phyloP scores from a whole-genome alignment of 2,888 invertebrate genomes.

The Nasonovia ribisnigri region DNA sequence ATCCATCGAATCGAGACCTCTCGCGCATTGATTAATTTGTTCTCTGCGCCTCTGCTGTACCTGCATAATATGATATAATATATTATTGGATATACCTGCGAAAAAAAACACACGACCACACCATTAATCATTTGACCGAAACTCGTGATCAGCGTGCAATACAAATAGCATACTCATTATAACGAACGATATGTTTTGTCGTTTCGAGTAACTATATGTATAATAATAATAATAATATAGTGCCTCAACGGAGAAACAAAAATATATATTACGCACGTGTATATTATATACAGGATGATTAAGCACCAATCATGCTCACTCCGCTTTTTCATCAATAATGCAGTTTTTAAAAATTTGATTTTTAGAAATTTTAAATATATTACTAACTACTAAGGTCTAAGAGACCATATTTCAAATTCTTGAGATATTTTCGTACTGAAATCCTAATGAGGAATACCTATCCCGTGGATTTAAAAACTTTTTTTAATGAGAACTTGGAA shows the following conservation, averaged over 20 bases:
- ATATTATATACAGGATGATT: not conserved
- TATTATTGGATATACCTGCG: slow-evolving; percentile 1
- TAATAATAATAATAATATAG: not conserved
- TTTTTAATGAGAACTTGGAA: not conserved
- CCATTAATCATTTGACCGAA: slow-evolving; percentile 39
- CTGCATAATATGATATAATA: not conserved
- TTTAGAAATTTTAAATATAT: not conserved
- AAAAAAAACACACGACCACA: slow-evolving; percentile 38
- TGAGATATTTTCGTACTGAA: not conserved
- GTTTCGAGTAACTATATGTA: not conserved
- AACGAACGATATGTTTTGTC: not conserved
- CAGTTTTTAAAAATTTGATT: not conserved
- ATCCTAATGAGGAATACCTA: too few species aligned
- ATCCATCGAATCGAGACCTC: not conserved
- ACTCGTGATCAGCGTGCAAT: slow-evolving; percentile 27
- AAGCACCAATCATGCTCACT: not conserved
- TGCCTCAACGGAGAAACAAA: not conserved
- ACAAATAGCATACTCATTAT: not conserved
- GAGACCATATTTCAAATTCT: not conserved
- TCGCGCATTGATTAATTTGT: slow-evolving; percentile 34
- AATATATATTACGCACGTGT: not conserved
- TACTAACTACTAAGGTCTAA: too few species aligned
- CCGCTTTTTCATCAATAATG: not conserved
- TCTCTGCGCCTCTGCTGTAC: not conserved
- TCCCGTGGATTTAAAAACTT: not conserved